phyloP scores from a whole-genome alignment of 2,888 invertebrate species.

The Dermolepida albohirtum region DNA sequence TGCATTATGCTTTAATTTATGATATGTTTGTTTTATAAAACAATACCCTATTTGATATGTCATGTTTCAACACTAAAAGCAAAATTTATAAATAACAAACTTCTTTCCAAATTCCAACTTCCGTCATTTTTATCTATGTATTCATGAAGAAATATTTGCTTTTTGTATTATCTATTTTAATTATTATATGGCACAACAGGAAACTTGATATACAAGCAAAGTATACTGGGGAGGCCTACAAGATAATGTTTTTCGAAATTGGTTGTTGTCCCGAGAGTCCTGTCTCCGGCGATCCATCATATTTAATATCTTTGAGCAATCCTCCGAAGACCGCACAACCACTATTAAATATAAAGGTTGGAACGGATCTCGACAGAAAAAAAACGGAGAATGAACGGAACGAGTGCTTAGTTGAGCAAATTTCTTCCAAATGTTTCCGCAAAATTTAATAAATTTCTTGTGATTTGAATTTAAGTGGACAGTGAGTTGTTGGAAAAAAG shows the following conservation, averaged over 20 bases:
- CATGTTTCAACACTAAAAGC: too few species aligned
- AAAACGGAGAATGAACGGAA: slow-evolving; percentile 22
- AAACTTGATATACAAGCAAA: too few species aligned
- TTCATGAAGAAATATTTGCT: too few species aligned
- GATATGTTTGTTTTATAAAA: too few species aligned
- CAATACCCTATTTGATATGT: too few species aligned
- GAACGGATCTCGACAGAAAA: slow-evolving; percentile 36
- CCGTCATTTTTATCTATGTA: too few species aligned
- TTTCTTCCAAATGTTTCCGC: slow-evolving; percentile 41
- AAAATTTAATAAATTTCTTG: slow-evolving; percentile 39
- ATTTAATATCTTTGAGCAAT: slow-evolving; percentile 42
- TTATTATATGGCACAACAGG: too few species aligned
- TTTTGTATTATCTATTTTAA: too few species aligned
- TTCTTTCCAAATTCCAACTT: too few species aligned
- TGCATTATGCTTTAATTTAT: too few species aligned
- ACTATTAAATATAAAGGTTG: slow-evolving; percentile 41
- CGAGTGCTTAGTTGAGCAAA: slow-evolving; percentile 41
- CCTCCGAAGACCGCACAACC: slow-evolving; percentile 36
- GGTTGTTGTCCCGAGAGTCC: slow-evolving; percentile 29
- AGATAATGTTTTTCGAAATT: slow-evolving; percentile 37
- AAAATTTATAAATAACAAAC: too few species aligned
- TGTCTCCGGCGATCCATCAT: slow-evolving; percentile 39
- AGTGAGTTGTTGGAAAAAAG: slow-evolving; percentile 5
- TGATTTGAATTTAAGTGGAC: slow-evolving; percentile 41
- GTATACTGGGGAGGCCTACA: slow-evolving; percentile 5